phyloP scores from a whole-genome alignment of 2,113 vertebrate species.

The Anser cygnoides region DNA sequence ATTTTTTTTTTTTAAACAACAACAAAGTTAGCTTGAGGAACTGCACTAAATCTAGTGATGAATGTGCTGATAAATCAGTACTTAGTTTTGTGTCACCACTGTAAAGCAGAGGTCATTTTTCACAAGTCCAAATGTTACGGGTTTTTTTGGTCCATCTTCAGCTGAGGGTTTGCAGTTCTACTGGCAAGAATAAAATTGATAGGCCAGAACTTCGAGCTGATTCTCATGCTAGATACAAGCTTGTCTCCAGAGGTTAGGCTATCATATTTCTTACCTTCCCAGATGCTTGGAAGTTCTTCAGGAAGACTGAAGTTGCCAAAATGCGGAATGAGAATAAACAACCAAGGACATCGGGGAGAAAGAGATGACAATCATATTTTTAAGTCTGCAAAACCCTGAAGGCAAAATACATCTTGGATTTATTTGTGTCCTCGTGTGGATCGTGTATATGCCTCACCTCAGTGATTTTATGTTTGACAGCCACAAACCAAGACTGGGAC shows the following conservation, averaged over 20 bases:
- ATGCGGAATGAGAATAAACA: not conserved
- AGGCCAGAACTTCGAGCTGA: not conserved
- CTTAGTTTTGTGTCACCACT: conserved; percentile 30
- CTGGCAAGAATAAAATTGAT: conserved; percentile 31
- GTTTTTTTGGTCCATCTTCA: conserved; percentile 37
- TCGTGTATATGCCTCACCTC: not conserved
- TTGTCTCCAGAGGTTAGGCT: conserved; percentile 14
- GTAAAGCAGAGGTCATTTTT: conserved; percentile 51
- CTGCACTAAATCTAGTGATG: conserved; percentile 29
- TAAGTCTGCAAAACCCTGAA: not conserved
- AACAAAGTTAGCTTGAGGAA: not conserved
- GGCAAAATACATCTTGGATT: not conserved
- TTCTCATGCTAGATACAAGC: not conserved
- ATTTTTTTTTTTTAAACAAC: too few relatives aligned
- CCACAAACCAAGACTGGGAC: not conserved
- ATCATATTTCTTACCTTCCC: conserved; percentile 4
- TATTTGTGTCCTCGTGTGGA: not conserved
- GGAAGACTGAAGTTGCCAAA: not conserved
- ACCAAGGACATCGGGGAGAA: not conserved
- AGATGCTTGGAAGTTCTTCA: not conserved
- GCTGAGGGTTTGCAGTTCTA: not conserved
- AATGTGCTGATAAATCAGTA: conserved; percentile 38
- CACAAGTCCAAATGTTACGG: conserved; percentile 29
- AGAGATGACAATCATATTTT: not conserved
- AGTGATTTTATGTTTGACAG: not conserved